Conservation (phyloP, 2,113 vertebrate species). For the Neotragus moschatus region DNA sequence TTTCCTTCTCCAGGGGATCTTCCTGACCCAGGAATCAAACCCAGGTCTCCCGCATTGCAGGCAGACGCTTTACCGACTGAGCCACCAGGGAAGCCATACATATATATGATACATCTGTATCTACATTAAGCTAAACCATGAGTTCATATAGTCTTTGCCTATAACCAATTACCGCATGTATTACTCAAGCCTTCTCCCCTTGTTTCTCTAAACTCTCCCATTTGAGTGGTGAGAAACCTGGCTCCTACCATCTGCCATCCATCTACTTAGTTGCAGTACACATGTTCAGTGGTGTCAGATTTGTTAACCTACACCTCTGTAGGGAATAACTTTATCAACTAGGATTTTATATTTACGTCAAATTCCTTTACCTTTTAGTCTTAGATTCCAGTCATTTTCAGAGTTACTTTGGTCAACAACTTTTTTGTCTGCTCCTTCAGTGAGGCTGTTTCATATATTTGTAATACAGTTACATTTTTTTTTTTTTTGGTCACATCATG, state of each 20-base stretch:
- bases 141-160: not conserved
- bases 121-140: not conserved
- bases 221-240: not conserved
- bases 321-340: not conserved
- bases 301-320: not conserved
- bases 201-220: not conserved
- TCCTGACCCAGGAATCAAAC: not conserved
- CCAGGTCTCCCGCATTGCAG: not conserved
- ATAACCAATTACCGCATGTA: not conserved
- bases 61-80: not conserved
- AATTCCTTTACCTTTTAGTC: not conserved
- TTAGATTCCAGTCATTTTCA: not conserved
- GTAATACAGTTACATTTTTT: not conserved
- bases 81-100: not conserved
- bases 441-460: not conserved
- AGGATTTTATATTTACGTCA: not conserved
- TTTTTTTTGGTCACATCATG: not conserved
- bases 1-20: not conserved
- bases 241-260: not conserved
- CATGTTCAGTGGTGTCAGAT: not conserved
- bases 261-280: not conserved
- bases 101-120: not conserved
- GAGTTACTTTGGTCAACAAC: not conserved
- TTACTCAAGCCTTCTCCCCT: not conserved
- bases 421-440: not conserved